Base-by-base conservation (phyloP, 2,888 invertebrate species). In the Drosophila flavopinicola region DNA sequence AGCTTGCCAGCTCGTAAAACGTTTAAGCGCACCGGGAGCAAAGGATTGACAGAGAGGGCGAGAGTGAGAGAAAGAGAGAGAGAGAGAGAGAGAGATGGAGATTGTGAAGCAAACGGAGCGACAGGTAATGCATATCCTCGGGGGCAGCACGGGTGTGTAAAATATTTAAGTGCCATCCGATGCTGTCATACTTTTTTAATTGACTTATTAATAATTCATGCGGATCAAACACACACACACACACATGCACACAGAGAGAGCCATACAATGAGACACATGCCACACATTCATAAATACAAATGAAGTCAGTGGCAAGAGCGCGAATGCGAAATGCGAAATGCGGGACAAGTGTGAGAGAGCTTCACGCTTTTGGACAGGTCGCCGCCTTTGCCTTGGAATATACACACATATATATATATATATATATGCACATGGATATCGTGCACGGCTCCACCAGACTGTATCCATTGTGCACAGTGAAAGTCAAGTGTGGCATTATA, bases 141-240 rank as follows among this genome's bases (percentile, higher is more conserved):
- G 37, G 32, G 39, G 39, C 33, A 54, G 27, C 33, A 47, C 44
- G n/a, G 44, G 17, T 23, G 32, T 47, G 59, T 59, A 41, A 87
- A 88, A 87, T 88, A 88, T 88, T 88, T 85, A 87, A 74, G 72
- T 73, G 71, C 75, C 78, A 77, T 76, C 88, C 79, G 80, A 63
- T 73, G 77, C 76, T 78, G 79, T 77, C 76, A 75, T 87, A 77
- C 75, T 78, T 85, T 87, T 88, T 89, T 89, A 89, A 89, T 89
- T 89, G 89, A 88, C 85, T 88, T 85, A 88, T 88, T 77, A 87
- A 85, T 88, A 87, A 89, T 89, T 88, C 87, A 88, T 87, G 78
- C 67, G 41, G 45, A 58, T 58, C 63, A 33, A 56, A 57, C 24
- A 59, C 27, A 41, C 30, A 27, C 60, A 47, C 20, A 52, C 45